These are phyloP conservation scores for Donacobius atricapilla DNA, from an alignment of 2,113 vertebrate genomes.

Conservation along the genomic window DNA sequence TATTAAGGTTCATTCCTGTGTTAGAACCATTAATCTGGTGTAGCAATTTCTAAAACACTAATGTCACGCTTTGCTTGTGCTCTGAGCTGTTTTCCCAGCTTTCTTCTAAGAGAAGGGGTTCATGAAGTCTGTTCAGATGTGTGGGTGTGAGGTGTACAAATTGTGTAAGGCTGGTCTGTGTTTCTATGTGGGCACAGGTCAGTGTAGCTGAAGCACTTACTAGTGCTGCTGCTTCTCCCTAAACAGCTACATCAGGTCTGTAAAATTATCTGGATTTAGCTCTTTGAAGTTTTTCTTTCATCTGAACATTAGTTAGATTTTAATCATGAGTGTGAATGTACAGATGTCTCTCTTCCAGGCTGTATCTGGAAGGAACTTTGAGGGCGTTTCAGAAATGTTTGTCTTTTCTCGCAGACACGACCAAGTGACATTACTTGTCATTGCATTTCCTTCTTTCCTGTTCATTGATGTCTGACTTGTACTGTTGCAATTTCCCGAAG, in stretches of 20 bases:
- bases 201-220: not conserved
- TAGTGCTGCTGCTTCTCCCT: not conserved
- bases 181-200: accelerated
- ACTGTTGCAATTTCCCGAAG: not conserved
- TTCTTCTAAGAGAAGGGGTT: not conserved
- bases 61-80: not conserved
- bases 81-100: not conserved
- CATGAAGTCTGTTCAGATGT: not conserved
- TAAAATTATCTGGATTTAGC: not conserved
- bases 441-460: not conserved
- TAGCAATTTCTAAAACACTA: not conserved
- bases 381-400: not conserved
- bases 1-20: not conserved
- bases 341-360: not conserved
- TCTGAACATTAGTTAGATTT: not conserved
- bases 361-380: not conserved
- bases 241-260: not conserved
- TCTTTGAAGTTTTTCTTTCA: not conserved
- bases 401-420: not conserved
- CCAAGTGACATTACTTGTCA: not conserved
- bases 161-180: not conserved
- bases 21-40: not conserved
- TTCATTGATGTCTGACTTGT: not conserved
- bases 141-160: not conserved
- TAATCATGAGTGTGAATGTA: not conserved